These are phyloP conservation scores for Chlorodrepanis virens DNA, from an alignment of 2,113 vertebrate species.

Conservation along the genomic window DNA sequence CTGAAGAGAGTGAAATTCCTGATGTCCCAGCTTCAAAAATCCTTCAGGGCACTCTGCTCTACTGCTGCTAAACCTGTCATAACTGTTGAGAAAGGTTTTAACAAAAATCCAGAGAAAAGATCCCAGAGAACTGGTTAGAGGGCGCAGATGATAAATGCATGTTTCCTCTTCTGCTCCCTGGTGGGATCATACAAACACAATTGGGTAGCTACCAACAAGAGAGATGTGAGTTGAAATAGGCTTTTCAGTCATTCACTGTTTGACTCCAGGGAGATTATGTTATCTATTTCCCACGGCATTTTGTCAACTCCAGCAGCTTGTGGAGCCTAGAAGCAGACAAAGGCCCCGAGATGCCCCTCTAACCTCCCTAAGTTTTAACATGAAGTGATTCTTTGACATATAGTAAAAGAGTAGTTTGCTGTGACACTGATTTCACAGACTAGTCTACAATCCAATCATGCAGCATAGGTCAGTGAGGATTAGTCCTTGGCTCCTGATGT, in stretches of 20 bases:
- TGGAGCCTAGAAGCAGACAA: background rate
- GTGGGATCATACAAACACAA: background rate
- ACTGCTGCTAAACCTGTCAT: background rate
- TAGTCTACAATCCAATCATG: background rate
- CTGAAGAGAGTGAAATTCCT: background rate
- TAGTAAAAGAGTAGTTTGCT: background rate
- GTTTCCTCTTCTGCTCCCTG: background rate
- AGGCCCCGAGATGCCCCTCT: rapidly evolving
- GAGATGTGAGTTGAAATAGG: background rate
- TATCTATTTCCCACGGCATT: background rate
- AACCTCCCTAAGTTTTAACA: background rate
- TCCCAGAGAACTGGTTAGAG: background rate
- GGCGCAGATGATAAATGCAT: background rate
- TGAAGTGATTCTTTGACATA: background rate
- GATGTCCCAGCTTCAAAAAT: background rate
- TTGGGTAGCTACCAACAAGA: background rate
- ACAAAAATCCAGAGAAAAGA: background rate
- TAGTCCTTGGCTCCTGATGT: background rate
- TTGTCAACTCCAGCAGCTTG: background rate
- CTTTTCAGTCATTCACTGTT: background rate
- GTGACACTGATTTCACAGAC: background rate
- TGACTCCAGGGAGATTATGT: background rate
- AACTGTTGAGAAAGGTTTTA: background rate
- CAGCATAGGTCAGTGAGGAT: background rate
- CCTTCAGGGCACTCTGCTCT: background rate